Conservation (phyloP, 2,888 invertebrate species). For the Drosophila lacicola region DNA sequence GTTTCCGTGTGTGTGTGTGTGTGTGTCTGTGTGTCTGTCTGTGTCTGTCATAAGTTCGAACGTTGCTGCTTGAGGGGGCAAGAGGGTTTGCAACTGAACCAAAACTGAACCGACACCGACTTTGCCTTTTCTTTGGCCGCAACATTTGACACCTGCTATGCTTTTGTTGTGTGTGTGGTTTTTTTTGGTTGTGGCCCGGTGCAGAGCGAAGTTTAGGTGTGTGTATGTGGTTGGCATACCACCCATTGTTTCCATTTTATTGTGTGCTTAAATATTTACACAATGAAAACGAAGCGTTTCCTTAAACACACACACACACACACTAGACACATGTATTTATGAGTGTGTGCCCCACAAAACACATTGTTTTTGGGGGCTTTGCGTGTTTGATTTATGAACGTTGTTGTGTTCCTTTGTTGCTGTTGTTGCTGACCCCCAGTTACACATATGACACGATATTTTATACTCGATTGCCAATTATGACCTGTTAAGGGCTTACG, state of each 20-base stretch:
- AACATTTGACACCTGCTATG: constrained; percentile 76
- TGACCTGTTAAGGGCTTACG: constrained; percentile 70
- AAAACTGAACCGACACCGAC: constrained; percentile 51
- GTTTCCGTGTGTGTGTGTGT: constrained; percentile 7
- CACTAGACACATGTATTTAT: constrained; percentile 32
- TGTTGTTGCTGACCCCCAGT: constrained; percentile 47
- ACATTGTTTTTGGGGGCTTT: constrained; percentile 56
- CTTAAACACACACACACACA: constrained; percentile 34
- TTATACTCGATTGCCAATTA: constrained; percentile 74
- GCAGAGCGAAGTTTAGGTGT: background rate
- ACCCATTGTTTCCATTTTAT: constrained; percentile 67
- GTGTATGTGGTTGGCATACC: constrained; percentile 37
- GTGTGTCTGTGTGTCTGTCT: constrained; percentile 11
- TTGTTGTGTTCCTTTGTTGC: constrained; percentile 32
- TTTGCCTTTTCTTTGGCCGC: constrained; percentile 70
- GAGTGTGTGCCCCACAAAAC: constrained; percentile 35
- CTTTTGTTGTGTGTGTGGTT: constrained; percentile 30
- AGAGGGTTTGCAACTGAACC: constrained; percentile 8
- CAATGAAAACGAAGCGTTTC: constrained; percentile 70
- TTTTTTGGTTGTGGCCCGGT: constrained; percentile 11
- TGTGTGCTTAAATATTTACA: constrained; percentile 78
- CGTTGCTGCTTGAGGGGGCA: background rate
- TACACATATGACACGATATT: constrained; percentile 65
- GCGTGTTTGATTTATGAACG: constrained; percentile 65
- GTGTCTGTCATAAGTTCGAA: constrained; percentile 58